Evolutionary conservation across 2,888 invertebrate genomes (phyloP), one percentile per base, ranked within the genome.

Genomic region (Cacoxenus indagator): DNA sequence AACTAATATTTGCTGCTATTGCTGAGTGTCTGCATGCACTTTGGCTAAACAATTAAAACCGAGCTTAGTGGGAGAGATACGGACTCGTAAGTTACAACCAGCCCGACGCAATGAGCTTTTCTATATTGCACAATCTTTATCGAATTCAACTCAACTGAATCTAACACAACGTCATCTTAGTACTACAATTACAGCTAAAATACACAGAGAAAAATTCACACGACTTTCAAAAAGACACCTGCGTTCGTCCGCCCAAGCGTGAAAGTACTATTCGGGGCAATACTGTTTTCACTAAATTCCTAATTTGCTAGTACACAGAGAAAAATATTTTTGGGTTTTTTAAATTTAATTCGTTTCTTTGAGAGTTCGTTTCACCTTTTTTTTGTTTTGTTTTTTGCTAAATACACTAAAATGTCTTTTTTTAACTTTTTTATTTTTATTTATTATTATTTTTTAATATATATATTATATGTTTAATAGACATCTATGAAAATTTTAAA

Each of bases 401-500:
- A 61, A 37, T 65, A 51, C 29, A 29, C 24, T 65, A 65, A 54
- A 31, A 54, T 11, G 17, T 73, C 69, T 73, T 65, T n/a, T 69
- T 61, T 66, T 59, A 43, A 67, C 67, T 62, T 37, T 62, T 67
- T 43, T 59, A 27, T 59, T 64, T 66, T 67, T 69, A 54, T 51
- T 68, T 76, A 46, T 73, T 67, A 73, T 64, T 73, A 65, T 57
- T 51, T 55, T 75, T 64, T 54, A 64, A 19, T 72, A 65, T 70
- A 59, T 67, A n/a, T 67, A 64, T 69, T 37, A 48, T 67, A 26
- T 64, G 9, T 65, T 8, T 61, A 29, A 83, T 83, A 84, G 84
- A 82, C 84, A 82, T 79, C 72, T 82, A 84, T 79, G 70, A 76
- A 76, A 79, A 74, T 81, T 65, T 72, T 69, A 76, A 75, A 78